phyloP scores from a whole-genome alignment of 2,113 vertebrate genomes.

The Calyptomena viridis region DNA sequence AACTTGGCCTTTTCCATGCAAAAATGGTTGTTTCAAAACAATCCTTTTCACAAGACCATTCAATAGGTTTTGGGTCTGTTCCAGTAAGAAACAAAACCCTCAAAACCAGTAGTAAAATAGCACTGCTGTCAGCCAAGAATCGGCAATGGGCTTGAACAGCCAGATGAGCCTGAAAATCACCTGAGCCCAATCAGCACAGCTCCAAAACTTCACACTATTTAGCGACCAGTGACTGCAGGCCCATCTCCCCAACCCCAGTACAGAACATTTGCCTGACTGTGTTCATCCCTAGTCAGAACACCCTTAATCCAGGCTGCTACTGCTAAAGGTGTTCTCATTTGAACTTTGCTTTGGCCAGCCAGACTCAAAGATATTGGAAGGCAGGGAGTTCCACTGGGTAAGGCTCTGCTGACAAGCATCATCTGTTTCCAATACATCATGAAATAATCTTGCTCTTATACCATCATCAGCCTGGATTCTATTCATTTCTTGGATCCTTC shows the following conservation, averaged over 20 bases:
- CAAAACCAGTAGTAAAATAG: not conserved
- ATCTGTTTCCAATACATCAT: not conserved
- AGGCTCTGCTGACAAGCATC: not conserved
- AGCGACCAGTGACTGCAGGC: not conserved
- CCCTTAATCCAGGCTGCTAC: not conserved
- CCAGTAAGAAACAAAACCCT: not conserved
- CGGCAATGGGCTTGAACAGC: not conserved
- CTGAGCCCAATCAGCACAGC: not conserved
- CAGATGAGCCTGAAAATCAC: not conserved
- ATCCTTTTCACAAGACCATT: not conserved
- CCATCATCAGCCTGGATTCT: not conserved
- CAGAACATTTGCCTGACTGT: not conserved
- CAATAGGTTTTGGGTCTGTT: not conserved
- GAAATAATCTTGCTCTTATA: not conserved
- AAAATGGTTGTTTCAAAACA: not conserved
- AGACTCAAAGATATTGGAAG: accelerated
- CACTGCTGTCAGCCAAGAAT: not conserved
- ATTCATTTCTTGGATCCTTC: not conserved
- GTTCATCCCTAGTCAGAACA: not conserved
- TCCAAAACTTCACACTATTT: accelerated
- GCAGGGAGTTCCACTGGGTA: not conserved
- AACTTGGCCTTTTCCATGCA: not conserved
- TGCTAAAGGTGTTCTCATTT: not conserved
- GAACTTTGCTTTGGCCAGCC: not conserved
- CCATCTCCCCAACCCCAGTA: not conserved